A percentile compares a stretch with the other conserved stretches of the same genome.
Conservation (phyloP, 2,888 invertebrate species). For the Drosophila mimetica region DNA sequence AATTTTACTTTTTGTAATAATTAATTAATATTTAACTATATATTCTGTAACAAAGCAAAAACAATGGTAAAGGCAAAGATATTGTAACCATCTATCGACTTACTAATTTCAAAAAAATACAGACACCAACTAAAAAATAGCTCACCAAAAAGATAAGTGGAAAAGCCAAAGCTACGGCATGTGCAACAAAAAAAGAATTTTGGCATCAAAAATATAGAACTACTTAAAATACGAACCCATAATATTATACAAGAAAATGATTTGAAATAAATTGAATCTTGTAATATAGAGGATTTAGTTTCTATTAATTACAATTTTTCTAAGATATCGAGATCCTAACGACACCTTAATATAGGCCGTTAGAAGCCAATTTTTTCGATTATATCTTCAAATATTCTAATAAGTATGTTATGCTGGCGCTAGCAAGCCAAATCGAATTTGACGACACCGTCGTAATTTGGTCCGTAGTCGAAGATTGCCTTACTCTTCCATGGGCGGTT, state of each 20-base stretch:
- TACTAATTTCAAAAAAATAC: constrained; percentile 62
- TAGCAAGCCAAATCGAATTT: constrained; percentile 21
- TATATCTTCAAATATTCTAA: neutral
- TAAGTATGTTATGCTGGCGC: neutral
- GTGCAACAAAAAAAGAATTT: constrained; percentile 69
- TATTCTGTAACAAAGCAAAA: constrained; percentile 65
- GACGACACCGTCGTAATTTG: constrained; percentile 33
- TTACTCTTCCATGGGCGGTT: constrained; percentile 7
- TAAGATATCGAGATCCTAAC: too few relatives aligned
- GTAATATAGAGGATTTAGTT: constrained; percentile 75
- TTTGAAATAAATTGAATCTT: constrained; percentile 84
- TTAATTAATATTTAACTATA: constrained; percentile 77
- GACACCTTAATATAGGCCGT: too few relatives aligned
- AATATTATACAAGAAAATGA: constrained; percentile 83
- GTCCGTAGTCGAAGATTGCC: constrained; percentile 16
- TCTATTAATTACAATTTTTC: neutral
- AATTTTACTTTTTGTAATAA: constrained; percentile 83
- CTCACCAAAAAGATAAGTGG: constrained; percentile 34
- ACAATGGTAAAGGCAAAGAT: constrained; percentile 47
- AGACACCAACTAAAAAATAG: constrained; percentile 44
- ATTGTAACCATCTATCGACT: constrained; percentile 70
- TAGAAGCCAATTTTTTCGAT: too few relatives aligned
- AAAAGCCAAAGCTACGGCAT: constrained; percentile 64
- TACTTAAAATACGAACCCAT: constrained; percentile 78
- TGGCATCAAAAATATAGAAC: constrained; percentile 73